phyloP scores from a whole-genome alignment of 2,888 invertebrate genomes.

The Eupithecia pulchellata region DNA sequence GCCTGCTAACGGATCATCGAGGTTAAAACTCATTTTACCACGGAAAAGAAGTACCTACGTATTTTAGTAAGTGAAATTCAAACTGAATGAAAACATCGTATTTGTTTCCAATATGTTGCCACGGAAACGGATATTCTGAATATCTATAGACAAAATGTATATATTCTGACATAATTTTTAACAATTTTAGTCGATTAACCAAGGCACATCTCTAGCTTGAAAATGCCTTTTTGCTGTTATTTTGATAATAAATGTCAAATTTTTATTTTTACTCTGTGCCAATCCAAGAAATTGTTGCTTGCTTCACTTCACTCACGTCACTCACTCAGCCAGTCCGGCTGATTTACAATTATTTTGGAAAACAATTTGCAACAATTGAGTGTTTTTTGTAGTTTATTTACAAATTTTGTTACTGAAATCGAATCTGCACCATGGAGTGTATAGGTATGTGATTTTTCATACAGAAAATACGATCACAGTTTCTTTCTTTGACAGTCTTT shows the following conservation, averaged over 20 bases:
- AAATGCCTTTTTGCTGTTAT: conserved; percentile 16
- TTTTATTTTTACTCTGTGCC: conserved; percentile 48
- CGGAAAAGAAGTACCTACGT: background rate
- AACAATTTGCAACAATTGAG: conserved; percentile 63
- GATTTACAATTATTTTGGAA: conserved; percentile 78
- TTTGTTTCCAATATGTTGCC: conserved; percentile 66
- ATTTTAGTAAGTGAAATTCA: background rate
- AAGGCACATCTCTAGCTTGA: conserved; percentile 16
- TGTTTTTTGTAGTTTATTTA: conserved; percentile 58
- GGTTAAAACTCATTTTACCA: conserved; percentile 81
- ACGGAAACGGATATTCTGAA: conserved; percentile 64
- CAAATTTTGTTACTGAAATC: conserved; percentile 49
- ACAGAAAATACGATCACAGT: conserved; percentile 44
- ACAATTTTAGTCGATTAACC: conserved; percentile 23
- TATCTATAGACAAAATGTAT: conserved; percentile 16
- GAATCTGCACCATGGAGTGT: conserved; percentile 71
- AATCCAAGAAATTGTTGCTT: conserved; percentile 71
- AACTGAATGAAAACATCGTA: conserved; percentile 1
- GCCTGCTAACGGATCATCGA: conserved; percentile 88
- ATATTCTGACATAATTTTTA: background rate
- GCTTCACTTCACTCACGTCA: conserved; percentile 81
- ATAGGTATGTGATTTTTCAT: conserved; percentile 65
- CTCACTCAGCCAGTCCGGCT: conserved; percentile 77
- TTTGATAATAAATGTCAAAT: background rate
- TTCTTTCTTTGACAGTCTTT: conserved; percentile 59